Conservation (phyloP, 2,888 invertebrate species). For the Tipula vernalis region DNA sequence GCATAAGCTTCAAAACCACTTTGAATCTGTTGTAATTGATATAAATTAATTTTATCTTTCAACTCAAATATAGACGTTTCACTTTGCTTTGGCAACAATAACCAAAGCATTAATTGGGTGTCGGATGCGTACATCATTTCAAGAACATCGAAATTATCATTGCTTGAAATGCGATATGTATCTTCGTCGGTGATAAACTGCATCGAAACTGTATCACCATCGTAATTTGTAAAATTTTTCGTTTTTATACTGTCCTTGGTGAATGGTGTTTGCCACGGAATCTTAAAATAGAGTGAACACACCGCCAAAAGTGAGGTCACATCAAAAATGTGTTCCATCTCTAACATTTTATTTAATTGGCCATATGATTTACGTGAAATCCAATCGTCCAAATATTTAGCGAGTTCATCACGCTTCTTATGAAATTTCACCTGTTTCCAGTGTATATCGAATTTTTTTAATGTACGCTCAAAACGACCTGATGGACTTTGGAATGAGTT, state of each 20-base stretch:
- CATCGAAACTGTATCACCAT: background rate
- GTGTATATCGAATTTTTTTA: background rate
- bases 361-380: background rate
- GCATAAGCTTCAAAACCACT: background rate
- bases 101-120: background rate
- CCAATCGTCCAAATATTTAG: background rate
- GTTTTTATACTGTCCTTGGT: background rate
- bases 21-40: background rate
- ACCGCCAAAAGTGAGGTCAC: background rate
- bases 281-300: background rate
- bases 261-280: background rate
- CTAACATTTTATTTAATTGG: background rate
- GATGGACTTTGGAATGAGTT: background rate
- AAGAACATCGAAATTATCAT: background rate
- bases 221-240: background rate
- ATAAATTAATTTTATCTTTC: background rate
- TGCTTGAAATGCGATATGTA: background rate
- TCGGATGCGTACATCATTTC: background rate
- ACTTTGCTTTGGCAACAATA: background rate
- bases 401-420: background rate
- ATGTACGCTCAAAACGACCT: background rate
- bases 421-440: background rate
- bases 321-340: background rate
- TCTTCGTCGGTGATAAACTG: background rate
- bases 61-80: background rate